Evolutionary conservation across 2,113 vertebrate species (phyloP).

Genomic region (Argyrosomus japonicus): DNA sequence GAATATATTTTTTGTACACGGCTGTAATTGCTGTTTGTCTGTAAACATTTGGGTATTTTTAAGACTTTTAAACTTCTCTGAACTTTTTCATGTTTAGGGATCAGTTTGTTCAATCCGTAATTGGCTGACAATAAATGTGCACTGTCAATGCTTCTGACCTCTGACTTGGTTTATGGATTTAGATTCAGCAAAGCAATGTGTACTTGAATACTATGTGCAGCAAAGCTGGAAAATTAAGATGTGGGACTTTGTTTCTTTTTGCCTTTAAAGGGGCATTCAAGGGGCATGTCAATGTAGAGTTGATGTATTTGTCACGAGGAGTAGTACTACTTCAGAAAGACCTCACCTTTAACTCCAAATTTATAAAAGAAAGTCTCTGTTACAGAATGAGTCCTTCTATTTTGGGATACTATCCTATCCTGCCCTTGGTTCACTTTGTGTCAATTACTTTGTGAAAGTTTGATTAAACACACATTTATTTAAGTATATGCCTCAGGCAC

Average conservation of each 20-base stretch:
- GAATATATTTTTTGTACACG: constrained; percentile 56
- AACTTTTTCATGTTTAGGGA: constrained; percentile 31
- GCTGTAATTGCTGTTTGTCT: constrained; percentile 46
- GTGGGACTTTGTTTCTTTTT: not conserved
- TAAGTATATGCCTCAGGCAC: no score
- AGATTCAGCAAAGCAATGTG: not conserved
- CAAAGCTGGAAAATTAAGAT: not conserved
- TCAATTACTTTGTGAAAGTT: no score
- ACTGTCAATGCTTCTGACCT: constrained; percentile 36
- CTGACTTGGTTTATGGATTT: not conserved
- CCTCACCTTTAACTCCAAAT: no score
- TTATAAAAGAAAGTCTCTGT: no score
- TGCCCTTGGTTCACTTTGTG: no score
- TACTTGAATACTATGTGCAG: not conserved
- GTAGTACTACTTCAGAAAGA: no score
- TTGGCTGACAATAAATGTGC: constrained; percentile 63
- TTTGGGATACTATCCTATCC: no score
- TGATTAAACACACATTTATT: no score
- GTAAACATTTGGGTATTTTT: constrained; percentile 26
- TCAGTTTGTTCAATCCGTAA: constrained; percentile 39
- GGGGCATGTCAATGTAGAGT: not conserved
- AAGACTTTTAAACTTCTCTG: constrained; percentile 6
- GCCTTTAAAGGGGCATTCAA: not conserved
- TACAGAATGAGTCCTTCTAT: no score
- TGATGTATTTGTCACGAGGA: not conserved